Conservation (phyloP, 2,888 invertebrate genomes). For the Venusia cambrica region DNA sequence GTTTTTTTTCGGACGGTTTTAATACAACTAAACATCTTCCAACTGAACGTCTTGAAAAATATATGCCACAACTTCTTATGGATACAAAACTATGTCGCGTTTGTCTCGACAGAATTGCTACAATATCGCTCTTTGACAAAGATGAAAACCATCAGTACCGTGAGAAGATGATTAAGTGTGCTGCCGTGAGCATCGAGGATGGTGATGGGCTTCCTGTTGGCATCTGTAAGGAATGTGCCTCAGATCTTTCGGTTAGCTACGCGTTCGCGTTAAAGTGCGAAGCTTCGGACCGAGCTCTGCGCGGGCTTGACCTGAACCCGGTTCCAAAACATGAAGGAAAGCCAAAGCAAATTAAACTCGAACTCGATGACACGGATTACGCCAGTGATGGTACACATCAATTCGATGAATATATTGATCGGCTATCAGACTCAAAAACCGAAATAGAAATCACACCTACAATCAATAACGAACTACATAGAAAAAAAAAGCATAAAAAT, state of each 20-base stretch:
- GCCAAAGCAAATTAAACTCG: slow-evolving; percentile 37
- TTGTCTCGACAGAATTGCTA: slow-evolving; percentile 56
- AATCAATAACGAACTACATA: slow-evolving; percentile 7
- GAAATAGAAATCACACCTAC: neutral
- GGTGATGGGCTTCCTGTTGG: slow-evolving; percentile 60
- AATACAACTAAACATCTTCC: too few relatives aligned
- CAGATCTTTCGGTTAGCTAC: slow-evolving; percentile 51
- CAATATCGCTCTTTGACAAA: slow-evolving; percentile 52
- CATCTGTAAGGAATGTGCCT: slow-evolving; percentile 56
- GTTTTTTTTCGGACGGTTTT: too few relatives aligned
- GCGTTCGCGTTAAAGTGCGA: slow-evolving; percentile 44
- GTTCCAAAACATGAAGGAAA: slow-evolving; percentile 10
- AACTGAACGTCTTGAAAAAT: too few relatives aligned
- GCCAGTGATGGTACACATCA: slow-evolving; percentile 1
- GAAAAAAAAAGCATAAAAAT: slow-evolving; percentile 3
- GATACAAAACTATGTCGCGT: slow-evolving; percentile 53
- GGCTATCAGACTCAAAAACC: slow-evolving; percentile 5
- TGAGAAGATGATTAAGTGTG: slow-evolving; percentile 58
- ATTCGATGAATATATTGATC: slow-evolving; percentile 4
- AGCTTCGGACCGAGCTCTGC: slow-evolving; percentile 35
- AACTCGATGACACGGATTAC: slow-evolving; percentile 23
- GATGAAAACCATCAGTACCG: slow-evolving; percentile 52
- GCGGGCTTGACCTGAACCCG: slow-evolving; percentile 37
- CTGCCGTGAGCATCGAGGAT: slow-evolving; percentile 49
- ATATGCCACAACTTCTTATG: too few relatives aligned